Conservation (phyloP, 1,140 invertebrate genomes). For the Mizuhopecten yessoensis region DNA sequence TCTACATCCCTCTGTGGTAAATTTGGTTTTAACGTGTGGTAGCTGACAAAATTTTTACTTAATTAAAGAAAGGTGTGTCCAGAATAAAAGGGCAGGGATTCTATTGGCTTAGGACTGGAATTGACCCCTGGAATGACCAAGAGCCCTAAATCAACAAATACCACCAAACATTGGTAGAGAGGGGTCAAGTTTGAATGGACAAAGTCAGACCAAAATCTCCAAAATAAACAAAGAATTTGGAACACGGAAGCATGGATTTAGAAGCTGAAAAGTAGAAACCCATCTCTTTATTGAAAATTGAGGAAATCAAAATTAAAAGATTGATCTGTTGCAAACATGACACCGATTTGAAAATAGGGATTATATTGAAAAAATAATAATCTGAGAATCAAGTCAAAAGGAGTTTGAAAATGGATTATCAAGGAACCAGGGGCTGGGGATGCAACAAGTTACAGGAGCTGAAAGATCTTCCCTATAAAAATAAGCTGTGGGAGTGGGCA, state of each 20-base stretch:
- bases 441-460: not conserved
- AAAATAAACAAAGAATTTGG: not conserved
- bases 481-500: not conserved
- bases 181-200: not conserved
- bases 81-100: not conserved
- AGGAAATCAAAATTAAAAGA: too few relatives aligned
- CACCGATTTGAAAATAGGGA: too few relatives aligned
- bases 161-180: not conserved
- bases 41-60: not conserved
- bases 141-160: conserved; percentile 31
- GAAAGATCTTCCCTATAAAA: not conserved
- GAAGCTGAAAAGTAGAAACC: not conserved
- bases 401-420: too few relatives aligned
- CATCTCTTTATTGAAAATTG: too few relatives aligned
- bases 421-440: not conserved
- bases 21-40: not conserved
- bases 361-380: too few relatives aligned
- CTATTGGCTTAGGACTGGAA: conserved; percentile 8
- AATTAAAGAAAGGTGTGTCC: not conserved
- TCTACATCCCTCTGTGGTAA: not conserved
- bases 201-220: not conserved
- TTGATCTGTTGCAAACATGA: too few relatives aligned
- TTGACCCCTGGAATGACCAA: conserved; percentile 14
- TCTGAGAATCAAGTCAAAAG: too few relatives aligned
- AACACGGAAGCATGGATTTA: not conserved